Percentiles rank a stretch among this genome's conserved stretches.
Conservation (phyloP, 2,888 invertebrate genomes). For the Cetonia aurata region DNA sequence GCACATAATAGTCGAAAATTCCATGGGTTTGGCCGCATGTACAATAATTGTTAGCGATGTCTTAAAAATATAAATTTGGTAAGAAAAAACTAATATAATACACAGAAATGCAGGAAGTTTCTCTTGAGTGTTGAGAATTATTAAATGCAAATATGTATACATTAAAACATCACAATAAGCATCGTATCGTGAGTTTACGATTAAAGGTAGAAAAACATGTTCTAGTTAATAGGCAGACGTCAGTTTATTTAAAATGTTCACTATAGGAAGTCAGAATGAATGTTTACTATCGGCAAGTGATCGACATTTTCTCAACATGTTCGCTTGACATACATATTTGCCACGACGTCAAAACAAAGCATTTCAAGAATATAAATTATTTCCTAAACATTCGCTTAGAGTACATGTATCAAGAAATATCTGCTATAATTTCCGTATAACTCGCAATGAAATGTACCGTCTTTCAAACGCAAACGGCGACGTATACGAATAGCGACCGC, state of each 20-base stretch:
- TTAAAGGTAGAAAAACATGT: not conserved
- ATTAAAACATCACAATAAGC: no score
- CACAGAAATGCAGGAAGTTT: no score
- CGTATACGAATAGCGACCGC: slow-evolving; percentile 16
- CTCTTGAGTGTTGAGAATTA: no score
- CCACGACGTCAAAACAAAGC: slow-evolving; percentile 31
- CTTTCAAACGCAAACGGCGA: slow-evolving; percentile 16
- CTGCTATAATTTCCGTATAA: slow-evolving; percentile 9
- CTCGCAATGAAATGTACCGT: slow-evolving; percentile 20
- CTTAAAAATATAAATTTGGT: no score
- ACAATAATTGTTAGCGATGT: no score
- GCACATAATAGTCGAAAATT: no score
- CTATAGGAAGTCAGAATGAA: slow-evolving; percentile 27
- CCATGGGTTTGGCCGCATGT: no score
- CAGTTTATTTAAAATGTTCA: slow-evolving; percentile 11
- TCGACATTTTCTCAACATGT: slow-evolving; percentile 25
- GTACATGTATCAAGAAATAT: slow-evolving; percentile 7
- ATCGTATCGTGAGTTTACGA: no score
- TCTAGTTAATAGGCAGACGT: slow-evolving; percentile 21
- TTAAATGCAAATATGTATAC: no score
- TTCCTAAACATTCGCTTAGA: not conserved
- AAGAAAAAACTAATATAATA: no score
- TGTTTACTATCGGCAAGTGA: slow-evolving; percentile 21
- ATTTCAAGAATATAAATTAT: slow-evolving; percentile 26
- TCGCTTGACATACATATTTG: slow-evolving; percentile 23